phyloP scores from a whole-genome alignment of 2,113 vertebrate species.

The Sander vitreus region DNA sequence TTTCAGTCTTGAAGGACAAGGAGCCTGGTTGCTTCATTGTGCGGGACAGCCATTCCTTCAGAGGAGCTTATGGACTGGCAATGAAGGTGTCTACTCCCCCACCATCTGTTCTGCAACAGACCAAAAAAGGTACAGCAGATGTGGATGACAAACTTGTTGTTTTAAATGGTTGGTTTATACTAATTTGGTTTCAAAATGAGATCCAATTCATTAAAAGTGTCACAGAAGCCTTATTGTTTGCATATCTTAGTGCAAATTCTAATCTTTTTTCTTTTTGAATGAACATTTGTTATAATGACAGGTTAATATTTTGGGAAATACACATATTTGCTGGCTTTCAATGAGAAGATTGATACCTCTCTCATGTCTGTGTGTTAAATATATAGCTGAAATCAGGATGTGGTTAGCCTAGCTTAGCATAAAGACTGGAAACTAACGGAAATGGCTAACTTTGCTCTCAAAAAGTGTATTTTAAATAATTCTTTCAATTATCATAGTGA shows the following conservation, averaged over 20 bases:
- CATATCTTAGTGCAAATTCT: no score
- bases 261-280: neutral
- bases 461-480: neutral
- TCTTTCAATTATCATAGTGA: neutral
- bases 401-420: slow-evolving; percentile 3
- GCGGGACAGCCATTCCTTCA: slow-evolving; percentile 96
- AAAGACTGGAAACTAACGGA: neutral
- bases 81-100: slow-evolving; percentile 96
- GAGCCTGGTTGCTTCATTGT: slow-evolving; percentile 94
- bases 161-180: neutral
- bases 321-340: neutral
- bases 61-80: slow-evolving; percentile 94
- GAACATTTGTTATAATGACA: neutral
- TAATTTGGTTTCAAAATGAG: neutral
- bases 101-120: slow-evolving; percentile 90
- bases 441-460: no score
- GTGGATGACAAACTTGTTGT: neutral
- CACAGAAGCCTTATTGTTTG: neutral
- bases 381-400: neutral
- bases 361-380: neutral
- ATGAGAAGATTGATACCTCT: neutral
- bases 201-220: neutral
- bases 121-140: slow-evolving; percentile 88
- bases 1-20: slow-evolving; percentile 93
- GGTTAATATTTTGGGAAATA: neutral